Base-by-base conservation (phyloP, 2,888 invertebrate genomes). In the Fissipunctia ypsillon region DNA sequence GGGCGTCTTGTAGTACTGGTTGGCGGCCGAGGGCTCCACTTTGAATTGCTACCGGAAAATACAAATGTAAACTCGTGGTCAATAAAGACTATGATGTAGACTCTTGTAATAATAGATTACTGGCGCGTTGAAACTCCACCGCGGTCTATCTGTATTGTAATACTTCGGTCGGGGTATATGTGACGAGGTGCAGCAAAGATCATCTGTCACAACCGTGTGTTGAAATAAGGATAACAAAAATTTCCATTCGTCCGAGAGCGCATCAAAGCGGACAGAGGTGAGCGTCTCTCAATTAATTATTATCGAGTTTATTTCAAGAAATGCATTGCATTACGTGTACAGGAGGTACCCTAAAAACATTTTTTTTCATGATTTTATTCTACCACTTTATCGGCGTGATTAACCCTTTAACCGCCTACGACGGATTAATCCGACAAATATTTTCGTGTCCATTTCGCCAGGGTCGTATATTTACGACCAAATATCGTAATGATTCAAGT, bases 1-100 rank as follows among this genome's bases (percentile, higher is more conserved):
- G 56, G 94, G 88, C 7, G 96, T 94, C 65, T 95, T 96, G 91
- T 96, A 97, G 87, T 91, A 93, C 76, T 91, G 90, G 56, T 83
- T 96, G 56, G 87, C 84, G 89, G 92, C 88, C 88, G 84, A 96
- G 88, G 91, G 96, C 94, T 90, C 96, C 95, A 94, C 97, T 94
- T 92, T 97, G 96, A 88, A 97, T 94, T 90, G 97, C 97, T 90
- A 97, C 93, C 66, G 69, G 70, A 31, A n/a, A 16, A 69, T 12
- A 50, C 9, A 71, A 57, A 60, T 9, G 16, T 16, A 38, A 54
- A 64, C 10, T 64, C n/a, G 10, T 48, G 31, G 5, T 14, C 48
- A 63, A 31, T 22, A 43, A 28, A 28, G 22, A n/a, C 22, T 31
- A 67, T 61, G 10, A 14, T 25, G 35, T 9, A 12, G 1, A 25